A percentile compares a stretch with the other conserved stretches of the same genome.
These are phyloP conservation scores for Calliphora vomitoria DNA, from an alignment of 2,888 invertebrate species.

Conservation along the genomic window DNA sequence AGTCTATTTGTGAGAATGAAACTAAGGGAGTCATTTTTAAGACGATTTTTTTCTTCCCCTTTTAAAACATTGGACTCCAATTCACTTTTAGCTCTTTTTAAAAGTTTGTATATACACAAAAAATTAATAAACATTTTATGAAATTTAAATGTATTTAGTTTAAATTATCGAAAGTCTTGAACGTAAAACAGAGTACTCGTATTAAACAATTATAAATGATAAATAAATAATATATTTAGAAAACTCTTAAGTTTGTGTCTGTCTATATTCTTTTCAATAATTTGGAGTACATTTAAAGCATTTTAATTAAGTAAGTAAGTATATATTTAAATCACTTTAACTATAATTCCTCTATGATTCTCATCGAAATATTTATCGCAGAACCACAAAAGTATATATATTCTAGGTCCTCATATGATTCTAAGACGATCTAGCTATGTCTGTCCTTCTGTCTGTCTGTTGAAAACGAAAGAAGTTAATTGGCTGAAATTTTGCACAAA, in stretches of 20 bases:
- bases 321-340: no score
- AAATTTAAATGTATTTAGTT: slow-evolving; percentile 17
- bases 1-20: background rate
- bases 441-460: no score
- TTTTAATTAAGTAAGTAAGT: background rate
- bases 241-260: slow-evolving; percentile 18
- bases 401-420: no score
- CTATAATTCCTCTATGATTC: no score
- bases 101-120: slow-evolving; percentile 27
- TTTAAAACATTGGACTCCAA: background rate
- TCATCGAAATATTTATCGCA: no score
- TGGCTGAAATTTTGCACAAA: no score
- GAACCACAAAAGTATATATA: no score
- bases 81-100: background rate
- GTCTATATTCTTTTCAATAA: background rate
- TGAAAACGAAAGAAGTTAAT: no score
- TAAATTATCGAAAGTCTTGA: slow-evolving; percentile 29
- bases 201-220: slow-evolving; percentile 19
- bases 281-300: background rate
- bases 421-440: no score
- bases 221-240: slow-evolving; percentile 30
- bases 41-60: background rate
- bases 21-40: background rate
- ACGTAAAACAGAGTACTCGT: slow-evolving; percentile 6
- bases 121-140: background rate